Percentiles rank a stretch among this genome's conserved stretches.
These are phyloP conservation scores for Loris lydekkerianus DNA, from an alignment of 2,797 vertebrate species.

Conservation along the genomic window DNA sequence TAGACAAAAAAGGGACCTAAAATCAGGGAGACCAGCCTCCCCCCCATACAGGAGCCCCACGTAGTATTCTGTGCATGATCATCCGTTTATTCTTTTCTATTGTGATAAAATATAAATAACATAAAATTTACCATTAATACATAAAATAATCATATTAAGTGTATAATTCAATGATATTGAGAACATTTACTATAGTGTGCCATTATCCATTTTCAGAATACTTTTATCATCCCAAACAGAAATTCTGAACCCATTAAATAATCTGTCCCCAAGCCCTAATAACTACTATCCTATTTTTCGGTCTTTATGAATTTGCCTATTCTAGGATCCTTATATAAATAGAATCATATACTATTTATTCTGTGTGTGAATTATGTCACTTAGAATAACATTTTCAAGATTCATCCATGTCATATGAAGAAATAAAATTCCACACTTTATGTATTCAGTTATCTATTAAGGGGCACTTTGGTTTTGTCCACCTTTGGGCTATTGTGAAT, in stretches of 20 bases:
- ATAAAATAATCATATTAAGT: background rate
- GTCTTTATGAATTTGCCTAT: background rate
- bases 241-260: background rate
- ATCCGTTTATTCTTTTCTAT: background rate
- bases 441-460: background rate
- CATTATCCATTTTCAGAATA: background rate
- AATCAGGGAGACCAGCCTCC: background rate
- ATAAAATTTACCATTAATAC: background rate
- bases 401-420: background rate
- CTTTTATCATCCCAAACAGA: background rate
- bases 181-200: background rate
- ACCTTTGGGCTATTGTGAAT: background rate
- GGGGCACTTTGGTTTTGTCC: background rate
- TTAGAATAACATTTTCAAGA: background rate
- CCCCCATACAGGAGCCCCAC: background rate
- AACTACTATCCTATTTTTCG: background rate
- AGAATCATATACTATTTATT: background rate
- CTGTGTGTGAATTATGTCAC: background rate
- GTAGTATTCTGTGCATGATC: background rate
- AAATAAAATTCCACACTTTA: background rate
- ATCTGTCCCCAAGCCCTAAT: background rate
- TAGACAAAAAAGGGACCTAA: background rate
- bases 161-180: background rate
- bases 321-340: background rate
- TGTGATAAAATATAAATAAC: slow-evolving; percentile 4